Evolutionary conservation across 2,888 invertebrate genomes (phyloP).

Genomic region (Ashinkailepas kermadecensis): DNA sequence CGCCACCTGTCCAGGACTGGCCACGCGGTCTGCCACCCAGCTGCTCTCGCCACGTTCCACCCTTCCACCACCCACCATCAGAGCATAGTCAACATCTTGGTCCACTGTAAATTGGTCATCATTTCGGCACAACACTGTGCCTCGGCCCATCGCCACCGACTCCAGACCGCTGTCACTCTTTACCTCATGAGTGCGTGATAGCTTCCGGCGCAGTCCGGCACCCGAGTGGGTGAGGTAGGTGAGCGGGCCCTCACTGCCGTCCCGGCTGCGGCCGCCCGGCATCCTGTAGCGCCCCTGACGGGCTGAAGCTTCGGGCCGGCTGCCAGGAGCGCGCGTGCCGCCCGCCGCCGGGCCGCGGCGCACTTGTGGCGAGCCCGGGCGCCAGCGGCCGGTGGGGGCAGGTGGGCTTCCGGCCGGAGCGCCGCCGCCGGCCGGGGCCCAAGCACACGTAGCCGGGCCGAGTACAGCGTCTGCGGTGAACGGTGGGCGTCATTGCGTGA

Average conservation of each 20-base stretch:
- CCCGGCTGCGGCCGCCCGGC: neutral
- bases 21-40: no score
- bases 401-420: neutral
- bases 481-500: no score
- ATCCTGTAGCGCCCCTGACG: neutral
- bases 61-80: no score
- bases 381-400: neutral
- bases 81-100: no score
- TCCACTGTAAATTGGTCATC: no score
- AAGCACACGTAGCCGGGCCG: neutral
- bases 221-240: neutral
- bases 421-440: neutral
- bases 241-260: neutral
- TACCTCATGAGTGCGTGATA: neutral
- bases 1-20: no score
- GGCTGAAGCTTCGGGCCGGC: neutral
- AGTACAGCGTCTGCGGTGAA: neutral
- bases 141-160: no score
- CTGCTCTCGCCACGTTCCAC: no score
- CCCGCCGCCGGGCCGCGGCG: neutral
- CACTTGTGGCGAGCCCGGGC: neutral
- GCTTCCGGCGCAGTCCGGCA: neutral
- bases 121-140: neutral
- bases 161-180: neutral
- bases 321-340: neutral